Evolutionary conservation across 2,797 vertebrate genomes (phyloP).

Genomic region (Orestias chungarensis): DNA sequence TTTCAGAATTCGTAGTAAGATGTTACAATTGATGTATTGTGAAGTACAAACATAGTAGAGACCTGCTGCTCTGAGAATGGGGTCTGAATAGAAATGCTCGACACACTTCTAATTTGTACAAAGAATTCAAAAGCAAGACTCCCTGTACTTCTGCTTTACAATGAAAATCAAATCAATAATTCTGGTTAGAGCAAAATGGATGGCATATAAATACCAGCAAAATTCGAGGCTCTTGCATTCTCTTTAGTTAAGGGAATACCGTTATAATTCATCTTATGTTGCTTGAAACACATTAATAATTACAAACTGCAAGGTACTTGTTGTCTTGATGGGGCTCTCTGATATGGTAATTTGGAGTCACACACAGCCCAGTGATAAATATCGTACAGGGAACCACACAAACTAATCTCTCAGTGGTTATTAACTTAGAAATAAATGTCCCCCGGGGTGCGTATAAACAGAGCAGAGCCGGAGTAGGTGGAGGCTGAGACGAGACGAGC

Average conservation of each 20-base stretch:
- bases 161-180: background rate
- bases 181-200: background rate
- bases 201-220: background rate
- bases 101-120: background rate
- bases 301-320: slow-evolving; percentile 9
- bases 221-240: background rate
- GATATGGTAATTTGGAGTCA: slow-evolving; percentile 16
- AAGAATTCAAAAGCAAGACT: background rate
- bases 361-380: slow-evolving; percentile 36
- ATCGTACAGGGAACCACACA: slow-evolving; percentile 39
- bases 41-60: too few species aligned
- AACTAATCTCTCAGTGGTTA: slow-evolving; percentile 56
- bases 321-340: slow-evolving; percentile 10
- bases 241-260: background rate
- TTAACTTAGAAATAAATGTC: slow-evolving; percentile 59
- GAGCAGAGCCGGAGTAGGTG: slow-evolving; percentile 51
- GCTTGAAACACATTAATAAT: background rate
- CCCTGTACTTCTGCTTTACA: background rate
- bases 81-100: background rate
- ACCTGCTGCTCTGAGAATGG: too few species aligned
- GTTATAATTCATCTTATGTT: background rate
- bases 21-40: too few species aligned
- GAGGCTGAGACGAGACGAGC: slow-evolving; percentile 51
- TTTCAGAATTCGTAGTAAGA: too few species aligned
- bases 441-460: slow-evolving; percentile 37